Conservation (phyloP, 2,113 vertebrate species). For the Nettapus auritus region DNA sequence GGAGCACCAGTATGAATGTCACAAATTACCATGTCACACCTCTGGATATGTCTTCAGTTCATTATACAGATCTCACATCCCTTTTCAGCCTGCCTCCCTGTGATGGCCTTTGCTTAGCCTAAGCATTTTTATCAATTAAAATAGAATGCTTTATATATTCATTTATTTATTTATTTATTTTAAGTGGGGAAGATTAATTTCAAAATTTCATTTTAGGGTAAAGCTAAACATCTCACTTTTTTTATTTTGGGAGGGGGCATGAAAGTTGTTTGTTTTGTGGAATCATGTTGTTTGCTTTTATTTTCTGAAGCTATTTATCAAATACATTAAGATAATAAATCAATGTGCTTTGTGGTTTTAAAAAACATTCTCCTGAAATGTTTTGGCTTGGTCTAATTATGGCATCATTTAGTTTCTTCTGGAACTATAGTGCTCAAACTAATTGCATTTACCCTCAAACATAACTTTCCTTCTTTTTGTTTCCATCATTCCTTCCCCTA, state of each 20-base stretch:
- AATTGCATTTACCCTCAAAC: conserved; percentile 39
- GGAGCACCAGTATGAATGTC: not conserved
- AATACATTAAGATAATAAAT: conserved; percentile 53
- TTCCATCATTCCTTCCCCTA: not conserved
- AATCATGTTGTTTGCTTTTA: not conserved
- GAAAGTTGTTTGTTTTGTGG: conserved; percentile 12
- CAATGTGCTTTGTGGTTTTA: conserved; percentile 28
- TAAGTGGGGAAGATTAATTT: not conserved
- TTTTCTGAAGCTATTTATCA: conserved; percentile 51
- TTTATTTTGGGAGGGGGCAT: not conserved
- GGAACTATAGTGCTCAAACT: not conserved
- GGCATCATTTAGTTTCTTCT: conserved; percentile 18
- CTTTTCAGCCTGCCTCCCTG: not conserved
- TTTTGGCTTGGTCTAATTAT: conserved; percentile 40
- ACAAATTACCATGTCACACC: conserved; percentile 1
- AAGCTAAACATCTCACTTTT: conserved; percentile 8
- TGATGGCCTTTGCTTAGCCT: not conserved
- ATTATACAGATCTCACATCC: not conserved
- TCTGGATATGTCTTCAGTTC: not conserved
- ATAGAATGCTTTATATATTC: not conserved
- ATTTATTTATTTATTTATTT: not conserved
- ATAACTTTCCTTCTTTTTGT: conserved; percentile 9
- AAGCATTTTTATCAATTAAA: not conserved
- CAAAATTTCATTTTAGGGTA: not conserved
- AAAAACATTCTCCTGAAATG: conserved; percentile 23